A percentile compares a stretch with the other conserved stretches of the same genome.
phyloP scores from a whole-genome alignment of 35 echinoderm and acorn worm genomes.

The Lytechinus variegatus region DNA sequence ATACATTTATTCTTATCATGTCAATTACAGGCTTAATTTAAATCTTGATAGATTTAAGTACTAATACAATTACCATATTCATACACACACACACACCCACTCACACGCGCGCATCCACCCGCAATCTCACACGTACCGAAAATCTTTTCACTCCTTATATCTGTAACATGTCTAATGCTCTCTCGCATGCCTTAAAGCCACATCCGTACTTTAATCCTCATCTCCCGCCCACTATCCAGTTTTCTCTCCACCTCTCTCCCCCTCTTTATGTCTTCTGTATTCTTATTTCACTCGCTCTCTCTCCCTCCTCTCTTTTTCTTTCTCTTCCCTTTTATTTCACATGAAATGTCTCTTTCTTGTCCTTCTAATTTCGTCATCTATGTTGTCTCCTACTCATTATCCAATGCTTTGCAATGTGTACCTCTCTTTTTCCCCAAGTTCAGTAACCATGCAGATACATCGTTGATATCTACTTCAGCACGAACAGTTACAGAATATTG shows the following conservation, averaged over 20 bases:
- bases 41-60: no score
- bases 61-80: no score
- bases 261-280: neutral
- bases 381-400: no score
- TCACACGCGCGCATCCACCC: no score
- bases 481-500: neutral
- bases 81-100: no score
- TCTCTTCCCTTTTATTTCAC: no score
- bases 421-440: neutral
- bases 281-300: neutral
- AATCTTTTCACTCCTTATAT: neutral
- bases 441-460: neutral
- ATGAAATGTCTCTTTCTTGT: no score
- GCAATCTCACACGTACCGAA: neutral
- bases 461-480: neutral
- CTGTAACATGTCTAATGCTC: neutral
- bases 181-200: neutral
- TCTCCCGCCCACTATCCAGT: neutral
- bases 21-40: no score
- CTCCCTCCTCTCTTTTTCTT: no score
- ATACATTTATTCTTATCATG: no score
- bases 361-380: no score
- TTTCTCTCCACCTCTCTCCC: neutral
- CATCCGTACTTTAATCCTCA: neutral
- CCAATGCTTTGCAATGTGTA: no score